Conservation (phyloP, 2,113 vertebrate genomes). For the Microcebus tavaratra region DNA sequence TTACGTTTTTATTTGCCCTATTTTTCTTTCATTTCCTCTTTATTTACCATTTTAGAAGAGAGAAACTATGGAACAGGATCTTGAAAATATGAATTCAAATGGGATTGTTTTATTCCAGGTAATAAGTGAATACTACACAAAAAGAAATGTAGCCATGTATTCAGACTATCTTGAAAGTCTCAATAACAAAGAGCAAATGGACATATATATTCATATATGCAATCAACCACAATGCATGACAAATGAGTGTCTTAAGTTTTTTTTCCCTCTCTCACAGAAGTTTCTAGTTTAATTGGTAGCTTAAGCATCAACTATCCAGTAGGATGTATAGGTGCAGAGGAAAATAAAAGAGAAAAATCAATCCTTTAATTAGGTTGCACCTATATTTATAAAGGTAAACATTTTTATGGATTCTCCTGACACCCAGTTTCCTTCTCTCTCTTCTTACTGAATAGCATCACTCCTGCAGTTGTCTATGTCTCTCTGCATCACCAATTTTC, state of each 20-base stretch:
- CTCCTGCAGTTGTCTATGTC: neutral
- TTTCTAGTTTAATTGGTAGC: neutral
- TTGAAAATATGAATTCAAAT: neutral
- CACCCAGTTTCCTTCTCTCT: neutral
- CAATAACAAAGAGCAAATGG: neutral
- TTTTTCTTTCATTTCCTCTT: neutral
- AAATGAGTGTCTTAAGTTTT: neutral
- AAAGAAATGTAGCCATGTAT: neutral
- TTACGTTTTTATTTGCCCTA: constrained; percentile 23
- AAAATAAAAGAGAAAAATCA: constrained; percentile 28
- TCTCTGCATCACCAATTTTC: neutral
- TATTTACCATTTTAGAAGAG: constrained; percentile 8
- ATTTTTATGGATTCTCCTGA: neutral
- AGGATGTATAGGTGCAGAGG: neutral
- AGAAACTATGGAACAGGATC: neutral
- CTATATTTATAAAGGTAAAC: neutral
- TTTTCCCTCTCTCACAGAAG: neutral
- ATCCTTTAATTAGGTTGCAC: neutral
- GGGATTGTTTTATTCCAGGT: neutral
- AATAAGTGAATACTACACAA: neutral
- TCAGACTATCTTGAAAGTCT: neutral
- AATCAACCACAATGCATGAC: neutral
- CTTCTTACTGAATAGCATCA: neutral
- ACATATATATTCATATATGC: no score
- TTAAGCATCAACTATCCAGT: neutral